phyloP scores from a whole-genome alignment of 2,113 vertebrate genomes.

The Carlito syrichta region DNA sequence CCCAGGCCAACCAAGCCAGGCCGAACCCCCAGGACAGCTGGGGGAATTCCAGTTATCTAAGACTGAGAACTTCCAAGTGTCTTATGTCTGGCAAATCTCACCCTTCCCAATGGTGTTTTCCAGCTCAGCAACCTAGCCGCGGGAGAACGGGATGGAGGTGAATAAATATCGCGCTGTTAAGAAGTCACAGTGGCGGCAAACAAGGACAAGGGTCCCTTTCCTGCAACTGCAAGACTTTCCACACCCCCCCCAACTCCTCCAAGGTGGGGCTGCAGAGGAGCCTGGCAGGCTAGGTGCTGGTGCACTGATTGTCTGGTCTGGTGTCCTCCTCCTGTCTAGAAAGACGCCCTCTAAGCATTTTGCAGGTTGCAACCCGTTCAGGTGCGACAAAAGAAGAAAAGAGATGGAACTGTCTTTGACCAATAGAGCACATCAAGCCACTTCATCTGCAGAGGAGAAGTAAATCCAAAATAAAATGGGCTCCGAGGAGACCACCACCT shows the following conservation, averaged over 20 bases:
- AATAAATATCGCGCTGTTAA: not conserved
- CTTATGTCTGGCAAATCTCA: not conserved
- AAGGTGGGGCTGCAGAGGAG: not conserved
- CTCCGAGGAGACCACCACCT: not conserved
- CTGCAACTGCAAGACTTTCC: not conserved
- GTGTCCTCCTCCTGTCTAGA: not conserved
- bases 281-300: not conserved
- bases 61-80: not conserved
- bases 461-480: not conserved
- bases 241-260: not conserved
- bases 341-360: not conserved
- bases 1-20: not conserved
- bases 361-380: not conserved
- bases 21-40: not conserved
- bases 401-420: not conserved
- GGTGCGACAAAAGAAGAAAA: not conserved
- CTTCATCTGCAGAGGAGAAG: not conserved
- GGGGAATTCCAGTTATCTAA: not conserved
- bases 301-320: not conserved
- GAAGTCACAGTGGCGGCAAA: not conserved
- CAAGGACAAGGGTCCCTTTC: not conserved
- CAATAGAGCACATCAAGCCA: not conserved
- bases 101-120: not conserved
- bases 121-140: not conserved
- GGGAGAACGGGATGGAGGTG: not conserved